A percentile compares a stretch with the other conserved stretches of the same genome.
Evolutionary conservation across 2,113 vertebrate genomes (phyloP).

Genomic region (Chelonoidis abingdonii): DNA sequence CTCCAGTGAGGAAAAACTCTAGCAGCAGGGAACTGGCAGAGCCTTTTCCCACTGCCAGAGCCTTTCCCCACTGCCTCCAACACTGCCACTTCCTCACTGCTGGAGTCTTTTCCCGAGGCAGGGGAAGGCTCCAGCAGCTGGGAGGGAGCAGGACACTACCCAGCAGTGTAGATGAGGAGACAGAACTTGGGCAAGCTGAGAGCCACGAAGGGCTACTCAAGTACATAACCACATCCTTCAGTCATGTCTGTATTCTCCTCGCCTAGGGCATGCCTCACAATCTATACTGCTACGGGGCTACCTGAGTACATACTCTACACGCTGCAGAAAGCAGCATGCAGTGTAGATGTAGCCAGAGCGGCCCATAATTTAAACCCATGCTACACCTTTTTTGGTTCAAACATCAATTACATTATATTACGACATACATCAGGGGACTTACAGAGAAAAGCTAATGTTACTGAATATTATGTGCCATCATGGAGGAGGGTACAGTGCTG

Average conservation of each 20-base stretch:
- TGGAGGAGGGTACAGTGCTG: not conserved
- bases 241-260: not conserved
- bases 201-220: not conserved
- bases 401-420: not conserved
- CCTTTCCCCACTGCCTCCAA: not conserved
- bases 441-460: not conserved
- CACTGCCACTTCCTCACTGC: not conserved
- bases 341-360: not conserved
- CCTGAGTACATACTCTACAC: not conserved
- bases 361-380: not conserved
- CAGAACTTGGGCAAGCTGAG: not conserved
- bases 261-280: not conserved
- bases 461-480: not conserved
- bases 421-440: not conserved
- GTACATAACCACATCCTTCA: not conserved
- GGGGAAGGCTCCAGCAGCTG: not conserved
- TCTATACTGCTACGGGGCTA: not conserved
- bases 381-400: not conserved
- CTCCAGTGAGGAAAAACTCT: not conserved
- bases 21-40: not conserved
- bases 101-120: not conserved
- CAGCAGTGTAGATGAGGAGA: not conserved
- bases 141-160: not conserved
- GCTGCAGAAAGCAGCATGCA: not conserved
- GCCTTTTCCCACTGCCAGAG: not conserved